Evolutionary conservation across 1,140 invertebrate species (phyloP).

Genomic region (Drosophila fuyamai): DNA sequence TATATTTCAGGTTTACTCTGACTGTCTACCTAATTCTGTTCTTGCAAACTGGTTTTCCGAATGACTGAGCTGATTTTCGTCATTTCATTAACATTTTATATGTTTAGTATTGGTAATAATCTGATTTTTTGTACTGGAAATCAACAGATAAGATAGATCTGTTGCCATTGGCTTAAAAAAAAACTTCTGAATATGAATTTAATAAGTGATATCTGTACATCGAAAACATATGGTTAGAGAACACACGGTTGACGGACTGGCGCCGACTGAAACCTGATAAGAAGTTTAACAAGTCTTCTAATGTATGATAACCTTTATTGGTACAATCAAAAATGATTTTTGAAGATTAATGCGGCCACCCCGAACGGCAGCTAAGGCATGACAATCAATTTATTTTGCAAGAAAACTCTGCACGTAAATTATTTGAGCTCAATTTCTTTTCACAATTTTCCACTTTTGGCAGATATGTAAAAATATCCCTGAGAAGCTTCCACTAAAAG

Average conservation of each 20-base stretch:
- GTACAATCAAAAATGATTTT: slow-evolving; percentile 48
- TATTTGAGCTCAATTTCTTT: slow-evolving; percentile 80
- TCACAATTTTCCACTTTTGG: slow-evolving; percentile 78
- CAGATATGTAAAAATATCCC: slow-evolving; percentile 74
- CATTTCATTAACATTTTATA: slow-evolving; percentile 9
- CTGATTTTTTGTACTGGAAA: too few species aligned
- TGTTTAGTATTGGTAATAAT: not conserved
- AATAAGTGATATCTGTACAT: too few species aligned
- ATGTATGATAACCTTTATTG: slow-evolving; percentile 60
- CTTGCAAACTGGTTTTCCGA: slow-evolving; percentile 28
- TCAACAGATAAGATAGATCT: too few species aligned
- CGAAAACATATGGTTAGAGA: too few species aligned
- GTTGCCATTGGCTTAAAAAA: too few species aligned
- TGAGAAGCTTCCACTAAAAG: slow-evolving; percentile 48
- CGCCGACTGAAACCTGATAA: slow-evolving; percentile 12
- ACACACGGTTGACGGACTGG: not conserved
- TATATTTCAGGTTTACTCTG: slow-evolving; percentile 2
- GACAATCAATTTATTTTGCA: slow-evolving; percentile 62
- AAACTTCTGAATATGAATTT: too few species aligned
- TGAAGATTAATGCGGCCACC: slow-evolving; percentile 31
- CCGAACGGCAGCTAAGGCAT: slow-evolving; percentile 51
- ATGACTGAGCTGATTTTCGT: slow-evolving; percentile 11
- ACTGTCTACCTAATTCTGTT: slow-evolving; percentile 8
- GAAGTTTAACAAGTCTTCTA: slow-evolving; percentile 7
- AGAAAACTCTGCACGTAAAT: slow-evolving; percentile 73